These are phyloP conservation scores for Octodon degus DNA, from an alignment of 2,113 vertebrate species.

Conservation along the genomic window DNA sequence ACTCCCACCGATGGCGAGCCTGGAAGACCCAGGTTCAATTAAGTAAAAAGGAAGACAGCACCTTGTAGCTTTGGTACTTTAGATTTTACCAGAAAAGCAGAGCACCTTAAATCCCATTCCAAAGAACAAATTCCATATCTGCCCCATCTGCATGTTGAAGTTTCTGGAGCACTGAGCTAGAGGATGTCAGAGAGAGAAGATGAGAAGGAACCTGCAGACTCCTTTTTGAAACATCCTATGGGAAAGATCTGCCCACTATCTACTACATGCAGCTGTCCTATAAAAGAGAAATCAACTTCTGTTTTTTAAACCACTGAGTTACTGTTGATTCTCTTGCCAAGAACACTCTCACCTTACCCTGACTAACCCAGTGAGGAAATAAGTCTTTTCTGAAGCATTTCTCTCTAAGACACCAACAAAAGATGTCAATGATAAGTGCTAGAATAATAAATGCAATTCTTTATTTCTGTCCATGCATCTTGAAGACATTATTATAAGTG, in stretches of 20 bases:
- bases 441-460: not conserved
- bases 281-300: not conserved
- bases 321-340: not conserved
- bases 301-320: not conserved
- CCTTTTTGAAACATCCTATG: not conserved
- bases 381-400: not conserved
- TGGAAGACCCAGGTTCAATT: not conserved
- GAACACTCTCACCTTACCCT: not conserved
- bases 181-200: not conserved
- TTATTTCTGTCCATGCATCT: not conserved
- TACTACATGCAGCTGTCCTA: not conserved
- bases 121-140: not conserved
- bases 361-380: not conserved
- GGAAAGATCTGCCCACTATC: not conserved
- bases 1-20: fast-evolving
- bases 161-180: not conserved
- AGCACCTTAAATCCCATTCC: not conserved
- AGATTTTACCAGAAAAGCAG: not conserved
- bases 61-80: not conserved
- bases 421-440: not conserved
- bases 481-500: not conserved
- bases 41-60: not conserved
- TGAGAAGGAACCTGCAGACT: not conserved
- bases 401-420: not conserved
- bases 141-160: not conserved